phyloP scores from a whole-genome alignment of 1,140 invertebrate species.

The Nasonia longicornis region DNA sequence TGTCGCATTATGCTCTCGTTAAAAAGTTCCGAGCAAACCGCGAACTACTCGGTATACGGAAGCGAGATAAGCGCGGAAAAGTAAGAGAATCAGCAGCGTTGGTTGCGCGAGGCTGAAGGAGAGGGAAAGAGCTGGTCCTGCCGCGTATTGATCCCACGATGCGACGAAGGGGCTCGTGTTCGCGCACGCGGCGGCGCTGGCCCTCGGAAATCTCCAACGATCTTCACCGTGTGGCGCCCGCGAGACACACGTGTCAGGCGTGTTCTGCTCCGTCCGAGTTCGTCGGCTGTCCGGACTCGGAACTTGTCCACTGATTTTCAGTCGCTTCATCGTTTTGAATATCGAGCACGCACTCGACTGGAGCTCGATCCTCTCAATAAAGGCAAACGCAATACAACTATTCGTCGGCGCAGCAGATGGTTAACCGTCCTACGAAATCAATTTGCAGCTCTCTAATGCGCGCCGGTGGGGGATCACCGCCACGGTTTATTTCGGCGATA shows the following conservation, averaged over 20 bases:
- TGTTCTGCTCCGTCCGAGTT: neutral
- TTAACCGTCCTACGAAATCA: neutral
- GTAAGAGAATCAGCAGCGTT: neutral
- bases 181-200: neutral
- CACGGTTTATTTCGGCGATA: too few relatives aligned
- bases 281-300: neutral
- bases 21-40: neutral
- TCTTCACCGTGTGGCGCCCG: neutral
- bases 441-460: slow-evolving; percentile 6
- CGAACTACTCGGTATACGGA: neutral
- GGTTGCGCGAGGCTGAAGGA: neutral
- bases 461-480: neutral
- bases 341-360: neutral
- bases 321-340: neutral
- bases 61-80: neutral
- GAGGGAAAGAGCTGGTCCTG: neutral
- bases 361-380: neutral
- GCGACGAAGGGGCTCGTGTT: slow-evolving; percentile 26
- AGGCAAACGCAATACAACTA: neutral
- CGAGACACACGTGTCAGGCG: neutral
- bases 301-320: neutral
- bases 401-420: neutral
- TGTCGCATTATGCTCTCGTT: neutral
- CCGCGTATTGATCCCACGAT: slow-evolving; percentile 31
- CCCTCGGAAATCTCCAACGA: slow-evolving; percentile 25